phyloP scores from a whole-genome alignment of 2,113 vertebrate genomes.

The Australoheros scitulus region DNA sequence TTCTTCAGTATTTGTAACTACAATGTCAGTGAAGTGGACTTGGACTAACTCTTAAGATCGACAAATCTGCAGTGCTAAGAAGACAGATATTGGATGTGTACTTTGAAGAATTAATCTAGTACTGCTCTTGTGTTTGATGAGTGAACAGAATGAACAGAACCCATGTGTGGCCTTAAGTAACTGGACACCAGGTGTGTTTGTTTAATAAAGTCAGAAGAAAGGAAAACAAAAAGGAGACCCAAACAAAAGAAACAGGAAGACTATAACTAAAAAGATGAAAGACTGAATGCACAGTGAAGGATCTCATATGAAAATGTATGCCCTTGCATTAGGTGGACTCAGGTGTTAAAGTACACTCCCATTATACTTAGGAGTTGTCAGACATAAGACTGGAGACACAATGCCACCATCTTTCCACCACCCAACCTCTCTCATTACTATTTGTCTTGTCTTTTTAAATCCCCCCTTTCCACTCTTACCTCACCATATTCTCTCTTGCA shows the following conservation, averaged over 20 bases:
- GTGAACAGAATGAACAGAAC: not conserved
- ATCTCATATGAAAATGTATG: slow-evolving; percentile 9
- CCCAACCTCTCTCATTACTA: slow-evolving; percentile 14
- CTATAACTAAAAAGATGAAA: slow-evolving; percentile 76
- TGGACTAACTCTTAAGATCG: slow-evolving; percentile 11
- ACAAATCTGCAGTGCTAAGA: slow-evolving; percentile 4
- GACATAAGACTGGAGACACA: slow-evolving; percentile 51
- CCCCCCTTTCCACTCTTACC: not conserved
- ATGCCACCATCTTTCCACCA: slow-evolving; percentile 44
- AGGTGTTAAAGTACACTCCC: slow-evolving; percentile 88
- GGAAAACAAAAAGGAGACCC: slow-evolving; percentile 28
- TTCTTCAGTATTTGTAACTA: not conserved
- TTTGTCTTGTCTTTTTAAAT: slow-evolving; percentile 18
- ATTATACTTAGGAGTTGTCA: slow-evolving; percentile 81
- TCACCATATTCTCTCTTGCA: not conserved
- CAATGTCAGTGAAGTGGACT: slow-evolving; percentile 8
- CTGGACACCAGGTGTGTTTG: slow-evolving; percentile 60
- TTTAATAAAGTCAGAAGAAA: slow-evolving; percentile 57
- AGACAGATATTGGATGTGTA: slow-evolving; percentile 26
- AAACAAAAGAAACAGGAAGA: slow-evolving; percentile 72
- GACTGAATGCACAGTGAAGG: slow-evolving; percentile 45
- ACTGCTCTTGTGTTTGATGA: slow-evolving; percentile 27
- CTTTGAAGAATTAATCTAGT: slow-evolving; percentile 36
- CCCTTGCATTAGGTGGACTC: slow-evolving; percentile 75
- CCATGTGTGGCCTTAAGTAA: slow-evolving; percentile 37